Evolutionary conservation across 2,113 vertebrate species (phyloP), one percentile per base, ranked within the genome.

Genomic region (Cebus imitator): DNA sequence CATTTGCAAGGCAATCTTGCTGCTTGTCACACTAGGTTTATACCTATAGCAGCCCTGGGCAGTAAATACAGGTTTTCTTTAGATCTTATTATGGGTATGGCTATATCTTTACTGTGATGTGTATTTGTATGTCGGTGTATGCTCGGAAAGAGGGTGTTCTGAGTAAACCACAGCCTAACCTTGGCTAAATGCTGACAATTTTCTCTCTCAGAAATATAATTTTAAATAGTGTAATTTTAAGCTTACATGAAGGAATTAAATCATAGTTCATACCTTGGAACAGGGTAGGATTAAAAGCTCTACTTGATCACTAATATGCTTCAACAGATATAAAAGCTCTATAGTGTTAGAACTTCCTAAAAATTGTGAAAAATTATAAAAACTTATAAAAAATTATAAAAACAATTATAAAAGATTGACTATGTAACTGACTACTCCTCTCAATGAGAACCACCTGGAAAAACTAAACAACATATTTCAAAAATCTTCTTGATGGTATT

Each of bases 121-220:
- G 23, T 43, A 37, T 72, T 43, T 84, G 43, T 43, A 50, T 5
- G 35, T 50, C 35, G 58, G 72, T 23, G 68, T 72, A 40, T 45
- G 61, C 27, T n/a, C 17, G 11, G 40, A 25, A 76, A 37, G 32
- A 84, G 40, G n/a, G 11, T 93, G 37, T n/a, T 78, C 45, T 57
- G 8, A 81, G 37, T 21, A 30, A 91, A 61, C 8, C 52, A 55
- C 37, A 80, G 45, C 6, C 66, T 73, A 70, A 55, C 23, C 21
- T 32, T 57, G 30, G 75, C n/a, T 84, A 87, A 87, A 37, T 25
- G 45, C 52, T 73, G 27, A 45, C 37, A 80, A 61, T n/a, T 73
- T 79, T 84, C 16, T 91, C 70, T 88, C 37, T 10, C 48, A 68
- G 88, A 85, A 94, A 96, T 70, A 72, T 17, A 73, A n/a, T 91